Percentiles rank a stretch among this genome's conserved stretches.
Evolutionary conservation across 2,113 vertebrate species (phyloP).

Genomic region (Dipodomys stephensi): DNA sequence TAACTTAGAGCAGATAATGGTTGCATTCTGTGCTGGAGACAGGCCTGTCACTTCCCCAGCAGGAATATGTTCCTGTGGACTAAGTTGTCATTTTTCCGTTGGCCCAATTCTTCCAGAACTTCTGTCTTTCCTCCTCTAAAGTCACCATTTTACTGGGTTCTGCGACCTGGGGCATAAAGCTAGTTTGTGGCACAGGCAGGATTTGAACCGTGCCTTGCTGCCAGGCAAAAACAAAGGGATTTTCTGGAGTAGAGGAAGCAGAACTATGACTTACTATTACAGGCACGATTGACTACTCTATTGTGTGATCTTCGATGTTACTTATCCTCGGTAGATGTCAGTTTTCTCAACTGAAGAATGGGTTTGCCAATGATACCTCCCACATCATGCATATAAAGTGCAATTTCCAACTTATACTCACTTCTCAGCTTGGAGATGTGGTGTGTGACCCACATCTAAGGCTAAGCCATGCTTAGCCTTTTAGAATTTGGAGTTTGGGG

Average conservation of each 20-base stretch:
- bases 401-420: not conserved
- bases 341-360: not conserved
- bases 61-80: not conserved
- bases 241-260: not conserved
- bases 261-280: not conserved
- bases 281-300: not conserved
- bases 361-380: no score
- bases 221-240: not conserved
- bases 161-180: not conserved
- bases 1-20: not conserved
- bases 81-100: not conserved
- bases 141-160: not conserved
- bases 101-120: not conserved
- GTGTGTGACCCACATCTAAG: not conserved
- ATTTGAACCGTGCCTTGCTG: conserved; percentile 4
- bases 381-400: not conserved
- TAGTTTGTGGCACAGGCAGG: no score
- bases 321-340: not conserved
- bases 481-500: not conserved
- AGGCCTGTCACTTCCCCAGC: not conserved
- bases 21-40: not conserved
- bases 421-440: not conserved
- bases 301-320: not conserved
- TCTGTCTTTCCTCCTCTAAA: not conserved
- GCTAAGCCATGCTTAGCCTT: not conserved